Evolutionary conservation across 2,113 vertebrate species (phyloP), one percentile per base, ranked within the genome.

Genomic region (Anguilla japonica): DNA sequence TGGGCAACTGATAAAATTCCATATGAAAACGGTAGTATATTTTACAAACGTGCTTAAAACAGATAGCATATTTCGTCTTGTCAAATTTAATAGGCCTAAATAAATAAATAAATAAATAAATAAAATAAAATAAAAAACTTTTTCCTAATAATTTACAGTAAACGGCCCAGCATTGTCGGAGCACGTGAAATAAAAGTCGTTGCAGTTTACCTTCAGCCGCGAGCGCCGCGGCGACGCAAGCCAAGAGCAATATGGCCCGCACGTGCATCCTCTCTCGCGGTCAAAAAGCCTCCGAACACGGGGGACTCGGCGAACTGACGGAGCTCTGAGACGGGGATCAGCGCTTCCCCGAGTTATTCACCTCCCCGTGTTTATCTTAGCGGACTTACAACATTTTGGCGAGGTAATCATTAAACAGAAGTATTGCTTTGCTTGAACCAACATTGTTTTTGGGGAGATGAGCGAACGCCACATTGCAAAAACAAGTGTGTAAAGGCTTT

Each of bases 131-230:
- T 3, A 18, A 14, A 60, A 60, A 60, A 60, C 56, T 60, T 46
- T 46, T 46, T 8, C 5, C 5, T 46, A 46, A 46, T 46, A 46
- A 46, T 46, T 46, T 8, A 53, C 50, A 14, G 50, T 53, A 53
- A 53, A 14, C 11, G 11, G 13, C 50, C 50, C 7, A 53, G 50
- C 50, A 46, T 46, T 46, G 43, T 46, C 57, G 57, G 57, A 26
- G 20, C 14, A 63, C 14, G 60, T 63, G 26, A 71, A 71, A 71
- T 22, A 2, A 75, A 34, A 34, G 26, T 34, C 29, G 5, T 6
- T 9, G 29, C 50, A 14, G 13, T 79, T 46, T 90, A 96, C 95
- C 90, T 53, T 96, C 95, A 83, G 93, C 95, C 81, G 94, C 92
- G 16, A 92, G 94, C 26, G 83, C 18, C 1, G 43, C 5, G 3